phyloP scores from a whole-genome alignment of 2,888 invertebrate genomes.

The Anticlea derivata region DNA sequence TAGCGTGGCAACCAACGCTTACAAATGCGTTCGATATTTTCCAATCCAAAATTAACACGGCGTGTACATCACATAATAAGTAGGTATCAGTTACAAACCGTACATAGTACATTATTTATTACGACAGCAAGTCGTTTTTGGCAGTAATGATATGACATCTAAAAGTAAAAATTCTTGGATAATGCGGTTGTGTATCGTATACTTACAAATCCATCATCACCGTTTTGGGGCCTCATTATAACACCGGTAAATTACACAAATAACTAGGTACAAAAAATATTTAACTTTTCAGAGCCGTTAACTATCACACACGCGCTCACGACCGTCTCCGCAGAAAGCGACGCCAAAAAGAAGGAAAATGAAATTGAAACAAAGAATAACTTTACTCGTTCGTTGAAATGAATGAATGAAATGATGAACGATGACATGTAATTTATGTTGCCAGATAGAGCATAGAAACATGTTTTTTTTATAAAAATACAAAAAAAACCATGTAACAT shows the following conservation, averaged over 20 bases:
- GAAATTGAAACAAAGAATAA: constrained; percentile 7
- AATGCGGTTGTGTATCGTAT: too few species aligned
- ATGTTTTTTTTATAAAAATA: too few species aligned
- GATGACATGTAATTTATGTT: constrained; percentile 14
- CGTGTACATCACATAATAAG: neutral
- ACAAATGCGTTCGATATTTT: constrained; percentile 1
- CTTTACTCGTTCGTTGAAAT: neutral
- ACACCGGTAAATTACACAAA: constrained; percentile 17
- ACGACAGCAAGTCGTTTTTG: neutral
- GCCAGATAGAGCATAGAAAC: neutral
- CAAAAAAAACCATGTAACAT: too few species aligned
- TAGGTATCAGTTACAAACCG: neutral
- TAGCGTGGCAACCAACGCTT: constrained; percentile 39
- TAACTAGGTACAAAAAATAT: neutral
- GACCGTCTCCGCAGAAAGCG: constrained; percentile 56
- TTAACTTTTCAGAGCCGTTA: constrained; percentile 31
- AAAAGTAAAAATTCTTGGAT: too few species aligned
- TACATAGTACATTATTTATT: too few species aligned
- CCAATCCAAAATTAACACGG: neutral
- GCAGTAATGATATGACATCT: neutral
- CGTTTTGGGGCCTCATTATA: constrained; percentile 77
- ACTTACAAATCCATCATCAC: constrained; percentile 79
- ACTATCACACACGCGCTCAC: constrained; percentile 37
- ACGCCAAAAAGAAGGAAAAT: constrained; percentile 70
- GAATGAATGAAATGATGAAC: neutral